phyloP scores from a whole-genome alignment of 2,113 vertebrate species.

The Carettochelys insculpta region DNA sequence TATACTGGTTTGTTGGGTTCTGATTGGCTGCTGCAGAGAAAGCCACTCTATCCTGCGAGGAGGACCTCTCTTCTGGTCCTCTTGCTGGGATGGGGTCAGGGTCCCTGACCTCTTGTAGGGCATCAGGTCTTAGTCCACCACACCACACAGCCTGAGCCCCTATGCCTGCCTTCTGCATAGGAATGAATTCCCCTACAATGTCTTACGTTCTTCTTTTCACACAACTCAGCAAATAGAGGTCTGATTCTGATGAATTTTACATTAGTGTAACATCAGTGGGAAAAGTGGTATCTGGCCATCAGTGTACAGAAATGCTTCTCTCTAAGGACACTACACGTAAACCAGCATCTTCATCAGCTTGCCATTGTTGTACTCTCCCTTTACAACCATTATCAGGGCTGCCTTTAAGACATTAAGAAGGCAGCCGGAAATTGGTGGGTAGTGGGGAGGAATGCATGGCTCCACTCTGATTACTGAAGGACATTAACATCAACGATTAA shows the following conservation, averaged over 20 bases:
- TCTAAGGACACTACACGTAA: neutral
- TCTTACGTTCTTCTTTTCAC: neutral
- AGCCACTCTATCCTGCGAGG: too few species aligned
- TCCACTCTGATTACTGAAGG: neutral
- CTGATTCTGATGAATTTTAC: neutral
- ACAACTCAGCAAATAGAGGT: neutral
- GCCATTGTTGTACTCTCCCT: neutral
- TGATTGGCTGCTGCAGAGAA: too few species aligned
- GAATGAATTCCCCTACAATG: neutral
- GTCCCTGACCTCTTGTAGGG: too few species aligned
- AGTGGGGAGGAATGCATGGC: neutral
- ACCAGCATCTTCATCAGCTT: neutral
- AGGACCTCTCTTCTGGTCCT: too few species aligned
- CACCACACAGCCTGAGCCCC: too few species aligned
- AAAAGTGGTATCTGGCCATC: neutral
- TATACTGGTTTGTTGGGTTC: too few species aligned
- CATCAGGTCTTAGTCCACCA: too few species aligned
- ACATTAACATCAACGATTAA: constrained; percentile 1
- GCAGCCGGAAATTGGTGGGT: neutral
- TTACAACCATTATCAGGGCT: neutral
- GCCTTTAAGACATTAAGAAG: neutral
- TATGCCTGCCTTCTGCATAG: neutral
- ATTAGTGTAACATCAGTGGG: neutral
- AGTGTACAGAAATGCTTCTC: neutral
- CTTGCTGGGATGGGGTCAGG: too few species aligned